Base-by-base conservation (phyloP, 2,113 vertebrate genomes). In the Dipodomys ordii region DNA sequence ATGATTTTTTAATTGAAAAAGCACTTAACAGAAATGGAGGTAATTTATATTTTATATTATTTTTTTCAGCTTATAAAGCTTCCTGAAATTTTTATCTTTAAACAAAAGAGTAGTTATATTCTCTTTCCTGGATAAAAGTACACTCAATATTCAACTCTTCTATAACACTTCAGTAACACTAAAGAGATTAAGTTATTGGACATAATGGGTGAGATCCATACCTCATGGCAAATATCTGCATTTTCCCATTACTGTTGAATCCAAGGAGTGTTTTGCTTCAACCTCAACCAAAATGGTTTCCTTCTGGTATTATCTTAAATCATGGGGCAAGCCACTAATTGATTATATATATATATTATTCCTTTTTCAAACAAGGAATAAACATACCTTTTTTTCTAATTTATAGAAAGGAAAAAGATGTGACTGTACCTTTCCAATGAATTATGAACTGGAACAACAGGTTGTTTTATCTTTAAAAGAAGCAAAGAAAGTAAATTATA, bases 361-460 rank as follows among this genome's bases (percentile, higher is more conserved):
- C 25, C 22, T 85, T 74, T 49, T 32, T 68, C 3, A 84, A 89
- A 60, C 6, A 87, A 92, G 62, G 32, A 78, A 65, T 86, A 73
- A 39, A 3, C 19, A 67, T 53, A 60, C 35, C 2, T 20, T 65
- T 35, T 62, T 67, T 65, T 69, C 73, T 72, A 82, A 53, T 88
- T 87, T 81, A 57, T 69, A 83, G 25, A 67, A 88, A 84, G 32
- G 94, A 94, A 27, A 87, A 90, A 91, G 92, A 60, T 87, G 35
- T 46, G 88, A 93, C 86, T 86, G 81, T 99, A 99, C 99, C 98
- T 99, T 98, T 99, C 99, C 93, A 96, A 95, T 96, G 97, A 95
- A 96, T 95, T 98, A 90, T 98, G 98, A 98, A 98, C 98, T 86
- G 98, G 97, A 93, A 98, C 97, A 96, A 98, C 94, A 87, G 98